phyloP scores from a whole-genome alignment of 2,888 invertebrate species.

The Dryomyza anilis region DNA sequence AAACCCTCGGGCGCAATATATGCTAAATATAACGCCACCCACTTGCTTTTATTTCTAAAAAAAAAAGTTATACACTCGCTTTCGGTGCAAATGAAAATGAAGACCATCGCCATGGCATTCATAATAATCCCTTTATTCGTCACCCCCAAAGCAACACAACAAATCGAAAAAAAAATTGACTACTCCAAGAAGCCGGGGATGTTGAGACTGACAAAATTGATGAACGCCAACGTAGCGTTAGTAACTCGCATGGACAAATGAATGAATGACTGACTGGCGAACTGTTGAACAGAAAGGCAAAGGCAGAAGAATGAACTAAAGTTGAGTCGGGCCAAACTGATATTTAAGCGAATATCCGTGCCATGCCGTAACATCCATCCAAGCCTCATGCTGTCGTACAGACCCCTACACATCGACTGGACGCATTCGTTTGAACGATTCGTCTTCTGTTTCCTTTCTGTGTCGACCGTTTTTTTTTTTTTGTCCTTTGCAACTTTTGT shows the following conservation, averaged over 20 bases:
- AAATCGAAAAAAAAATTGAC: neutral
- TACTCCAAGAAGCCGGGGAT: too few relatives aligned
- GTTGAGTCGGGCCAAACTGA: neutral
- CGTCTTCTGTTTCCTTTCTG: constrained; percentile 17
- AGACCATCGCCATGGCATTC: constrained; percentile 24
- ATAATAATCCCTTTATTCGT: constrained; percentile 23
- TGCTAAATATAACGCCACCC: too few relatives aligned
- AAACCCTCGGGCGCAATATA: too few relatives aligned
- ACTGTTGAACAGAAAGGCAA: neutral
- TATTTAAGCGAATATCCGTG: constrained; percentile 12
- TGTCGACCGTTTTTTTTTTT: constrained; percentile 21
- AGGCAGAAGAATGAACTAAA: neutral
- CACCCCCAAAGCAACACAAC: constrained; percentile 1
- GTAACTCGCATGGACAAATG: constrained; percentile 28
- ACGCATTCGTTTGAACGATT: constrained; percentile 18
- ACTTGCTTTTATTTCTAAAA: too few relatives aligned
- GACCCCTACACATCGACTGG: neutral
- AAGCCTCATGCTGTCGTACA: neutral
- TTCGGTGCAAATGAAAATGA: constrained; percentile 7
- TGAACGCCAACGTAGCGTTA: constrained; percentile 26
- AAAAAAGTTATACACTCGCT: neutral
- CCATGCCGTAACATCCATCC: neutral
- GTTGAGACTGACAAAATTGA: too few relatives aligned
- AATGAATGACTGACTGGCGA: constrained; percentile 5
- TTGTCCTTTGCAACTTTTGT: neutral